Conservation (phyloP, 2,888 invertebrate species). For the Hololepta plana region DNA sequence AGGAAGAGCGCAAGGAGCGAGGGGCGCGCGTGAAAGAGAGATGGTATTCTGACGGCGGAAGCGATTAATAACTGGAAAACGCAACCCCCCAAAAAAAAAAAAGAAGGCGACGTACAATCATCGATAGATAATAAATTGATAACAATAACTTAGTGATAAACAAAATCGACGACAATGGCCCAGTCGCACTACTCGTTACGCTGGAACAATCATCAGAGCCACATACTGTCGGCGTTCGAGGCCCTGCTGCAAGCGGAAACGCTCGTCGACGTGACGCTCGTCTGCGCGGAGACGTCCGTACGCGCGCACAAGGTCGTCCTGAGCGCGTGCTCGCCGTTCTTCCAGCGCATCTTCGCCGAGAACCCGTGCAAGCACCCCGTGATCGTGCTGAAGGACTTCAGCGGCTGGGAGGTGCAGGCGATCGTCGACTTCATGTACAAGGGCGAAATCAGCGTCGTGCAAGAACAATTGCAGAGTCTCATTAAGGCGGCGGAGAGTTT, state of each 20-base stretch:
- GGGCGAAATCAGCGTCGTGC: slow-evolving; percentile 76
- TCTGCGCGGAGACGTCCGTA: slow-evolving; percentile 70
- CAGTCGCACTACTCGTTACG: slow-evolving; percentile 81
- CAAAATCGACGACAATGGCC: no score
- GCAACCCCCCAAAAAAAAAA: no score
- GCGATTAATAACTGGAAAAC: no score
- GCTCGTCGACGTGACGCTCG: slow-evolving; percentile 77
- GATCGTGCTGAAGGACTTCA: slow-evolving; percentile 79
- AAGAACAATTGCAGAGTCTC: slow-evolving; percentile 65
- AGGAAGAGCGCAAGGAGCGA: no score
- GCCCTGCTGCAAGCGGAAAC: slow-evolving; percentile 73
- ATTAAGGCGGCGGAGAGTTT: slow-evolving; percentile 78
- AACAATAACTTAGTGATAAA: no score
- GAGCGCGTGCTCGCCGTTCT: slow-evolving; percentile 77
- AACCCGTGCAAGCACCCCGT: slow-evolving; percentile 89
- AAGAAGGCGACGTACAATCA: no score
- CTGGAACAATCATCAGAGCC: slow-evolving; percentile 88
- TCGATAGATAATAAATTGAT: no score
- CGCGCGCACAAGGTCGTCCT: slow-evolving; percentile 84
- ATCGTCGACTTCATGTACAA: slow-evolving; percentile 90
- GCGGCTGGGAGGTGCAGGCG: slow-evolving; percentile 75
- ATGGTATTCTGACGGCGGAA: no score
- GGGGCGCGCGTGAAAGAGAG: no score
- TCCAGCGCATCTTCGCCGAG: slow-evolving; percentile 74
- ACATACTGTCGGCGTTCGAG: slow-evolving; percentile 75